Percentiles rank a stretch among this genome's conserved stretches.
Evolutionary conservation across 2,888 invertebrate species (phyloP).

Genomic region (Acholoe squamosa): DNA sequence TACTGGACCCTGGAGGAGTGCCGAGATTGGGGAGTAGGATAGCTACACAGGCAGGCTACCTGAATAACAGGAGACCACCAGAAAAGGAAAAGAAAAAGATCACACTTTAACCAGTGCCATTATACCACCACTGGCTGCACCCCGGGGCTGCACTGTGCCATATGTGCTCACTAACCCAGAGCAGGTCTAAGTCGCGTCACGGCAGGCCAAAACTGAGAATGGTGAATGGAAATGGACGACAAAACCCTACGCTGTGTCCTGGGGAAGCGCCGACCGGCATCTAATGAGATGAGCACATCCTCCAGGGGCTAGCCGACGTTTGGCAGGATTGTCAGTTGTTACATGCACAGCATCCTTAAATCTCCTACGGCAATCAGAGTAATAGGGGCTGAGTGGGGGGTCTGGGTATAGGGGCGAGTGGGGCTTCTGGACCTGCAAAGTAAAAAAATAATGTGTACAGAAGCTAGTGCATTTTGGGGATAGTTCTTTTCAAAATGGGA

Average conservation of each 20-base stretch:
- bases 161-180: not conserved
- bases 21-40: no score
- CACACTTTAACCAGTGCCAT: no score
- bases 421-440: not conserved
- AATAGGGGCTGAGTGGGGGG: not conserved
- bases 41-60: no score
- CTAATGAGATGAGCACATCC: constrained; percentile 41
- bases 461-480: no score
- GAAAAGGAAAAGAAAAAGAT: no score
- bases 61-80: no score
- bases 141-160: no score
- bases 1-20: no score
- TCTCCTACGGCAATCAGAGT: not conserved
- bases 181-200: constrained; percentile 8
- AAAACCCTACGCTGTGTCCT: not conserved
- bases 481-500: no score
- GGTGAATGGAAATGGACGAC: constrained; percentile 21
- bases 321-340: constrained; percentile 38
- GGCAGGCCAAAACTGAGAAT: constrained; percentile 8
- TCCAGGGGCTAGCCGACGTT: not conserved
- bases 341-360: constrained; percentile 23
- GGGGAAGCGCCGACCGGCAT: not conserved
- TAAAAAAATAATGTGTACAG: no score
- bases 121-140: no score
- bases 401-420: not conserved